Evolutionary conservation across 2,888 invertebrate species (phyloP).

Genomic region (Lordiphosa andalusiaca): DNA sequence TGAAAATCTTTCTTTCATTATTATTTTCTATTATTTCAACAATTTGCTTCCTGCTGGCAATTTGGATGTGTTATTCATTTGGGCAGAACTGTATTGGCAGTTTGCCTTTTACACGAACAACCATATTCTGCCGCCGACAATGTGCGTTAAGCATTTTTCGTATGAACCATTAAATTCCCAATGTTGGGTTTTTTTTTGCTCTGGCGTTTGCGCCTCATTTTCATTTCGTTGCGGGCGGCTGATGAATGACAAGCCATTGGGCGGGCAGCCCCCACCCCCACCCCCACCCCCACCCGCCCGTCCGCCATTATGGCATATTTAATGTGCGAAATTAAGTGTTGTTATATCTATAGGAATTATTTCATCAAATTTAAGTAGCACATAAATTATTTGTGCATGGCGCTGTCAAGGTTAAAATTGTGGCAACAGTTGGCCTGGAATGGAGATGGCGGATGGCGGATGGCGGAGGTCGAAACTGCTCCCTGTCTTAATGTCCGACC

Average conservation of each 20-base stretch:
- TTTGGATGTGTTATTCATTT: too few relatives aligned
- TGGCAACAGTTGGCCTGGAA: slow-evolving; percentile 30
- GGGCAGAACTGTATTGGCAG: not conserved
- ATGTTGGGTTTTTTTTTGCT: slow-evolving; percentile 21
- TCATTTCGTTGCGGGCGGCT: slow-evolving; percentile 46
- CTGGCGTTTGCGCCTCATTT: slow-evolving; percentile 48
- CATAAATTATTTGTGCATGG: slow-evolving; percentile 59
- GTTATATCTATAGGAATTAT: slow-evolving; percentile 69
- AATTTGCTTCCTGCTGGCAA: too few relatives aligned
- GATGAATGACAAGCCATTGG: slow-evolving; percentile 71
- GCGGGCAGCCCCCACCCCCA: slow-evolving; percentile 3
- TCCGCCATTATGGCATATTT: slow-evolving; percentile 61
- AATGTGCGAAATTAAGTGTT: slow-evolving; percentile 72
- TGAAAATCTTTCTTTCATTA: too few relatives aligned
- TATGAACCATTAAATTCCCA: slow-evolving; percentile 61
- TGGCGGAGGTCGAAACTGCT: slow-evolving; percentile 24
- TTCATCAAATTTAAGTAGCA: slow-evolving; percentile 66
- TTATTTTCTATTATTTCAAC: too few relatives aligned
- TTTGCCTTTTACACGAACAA: slow-evolving; percentile 1
- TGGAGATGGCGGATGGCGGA: not conserved
- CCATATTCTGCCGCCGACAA: slow-evolving; percentile 20
- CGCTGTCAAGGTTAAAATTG: slow-evolving; percentile 36
- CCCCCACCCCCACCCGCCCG: not conserved
- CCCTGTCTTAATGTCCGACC: slow-evolving; percentile 32
- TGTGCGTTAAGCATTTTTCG: slow-evolving; percentile 44